Percentiles rank a stretch among this genome's conserved stretches.
Evolutionary conservation across 2,888 invertebrate species (phyloP).

Genomic region (Acanthosepion pharaonis): DNA sequence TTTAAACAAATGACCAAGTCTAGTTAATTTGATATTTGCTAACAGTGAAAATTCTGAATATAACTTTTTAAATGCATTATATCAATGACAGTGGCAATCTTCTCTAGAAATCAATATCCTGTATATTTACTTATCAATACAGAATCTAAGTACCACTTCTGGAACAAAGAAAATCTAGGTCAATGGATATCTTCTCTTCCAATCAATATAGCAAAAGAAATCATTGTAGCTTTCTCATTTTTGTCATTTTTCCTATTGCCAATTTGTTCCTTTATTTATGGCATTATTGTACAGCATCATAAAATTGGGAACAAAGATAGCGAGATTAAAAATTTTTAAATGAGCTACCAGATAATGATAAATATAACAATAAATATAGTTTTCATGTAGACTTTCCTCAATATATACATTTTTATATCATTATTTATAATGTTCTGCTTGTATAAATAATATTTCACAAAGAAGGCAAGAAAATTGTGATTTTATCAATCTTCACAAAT

Average conservation of each 20-base stretch:
- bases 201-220: neutral
- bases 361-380: neutral
- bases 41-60: neutral
- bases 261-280: conserved; percentile 33
- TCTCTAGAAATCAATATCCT: conserved; percentile 10
- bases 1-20: neutral
- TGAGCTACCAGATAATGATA: neutral
- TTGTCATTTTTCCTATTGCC: neutral
- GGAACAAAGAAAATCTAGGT: conserved; percentile 23
- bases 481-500: neutral
- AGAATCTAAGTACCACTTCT: conserved; percentile 2
- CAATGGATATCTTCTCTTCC: conserved; percentile 33
- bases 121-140: conserved; percentile 14
- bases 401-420: neutral
- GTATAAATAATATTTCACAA: neutral
- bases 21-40: neutral
- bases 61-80: neutral
- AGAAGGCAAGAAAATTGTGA: neutral
- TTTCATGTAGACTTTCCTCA: neutral
- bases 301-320: neutral
- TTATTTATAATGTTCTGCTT: neutral
- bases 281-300: neutral
- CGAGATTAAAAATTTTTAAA: neutral
- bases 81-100: conserved; percentile 21
- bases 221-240: conserved; percentile 4